Percentiles rank a stretch among this genome's conserved stretches.
Conservation (phyloP, 2,888 invertebrate species). For the Cryptocheilus praepositus region DNA sequence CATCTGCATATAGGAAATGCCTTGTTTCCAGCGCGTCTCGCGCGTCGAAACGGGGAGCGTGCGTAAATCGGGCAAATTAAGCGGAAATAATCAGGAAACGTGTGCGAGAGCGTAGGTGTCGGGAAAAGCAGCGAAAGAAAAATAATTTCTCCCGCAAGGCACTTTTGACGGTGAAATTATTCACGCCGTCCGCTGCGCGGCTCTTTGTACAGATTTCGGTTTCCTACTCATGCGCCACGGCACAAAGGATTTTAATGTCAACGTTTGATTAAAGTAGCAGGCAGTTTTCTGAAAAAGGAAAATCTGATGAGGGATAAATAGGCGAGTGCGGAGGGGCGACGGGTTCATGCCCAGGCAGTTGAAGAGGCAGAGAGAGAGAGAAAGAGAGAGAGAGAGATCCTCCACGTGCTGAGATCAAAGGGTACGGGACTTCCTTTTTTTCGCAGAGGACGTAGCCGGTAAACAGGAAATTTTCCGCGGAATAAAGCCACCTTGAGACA, state of each 20-base stretch:
- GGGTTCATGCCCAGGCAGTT: neutral
- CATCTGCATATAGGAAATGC: no score
- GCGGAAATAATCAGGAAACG: no score
- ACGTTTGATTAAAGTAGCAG: neutral
- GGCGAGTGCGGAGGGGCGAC: neutral
- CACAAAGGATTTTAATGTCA: conserved; percentile 1
- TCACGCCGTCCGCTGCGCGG: no score
- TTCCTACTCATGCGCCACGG: neutral
- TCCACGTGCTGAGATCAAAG: neutral
- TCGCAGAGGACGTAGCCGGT: conserved; percentile 7
- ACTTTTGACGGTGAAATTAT: no score
- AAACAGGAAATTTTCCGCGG: conserved; percentile 34
- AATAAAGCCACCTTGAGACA: conserved; percentile 35
- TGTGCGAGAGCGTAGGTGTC: no score
- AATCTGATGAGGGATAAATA: neutral
- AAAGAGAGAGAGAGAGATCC: neutral
- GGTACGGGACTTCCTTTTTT: neutral
- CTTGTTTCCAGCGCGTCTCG: no score
- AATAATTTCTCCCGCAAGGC: no score
- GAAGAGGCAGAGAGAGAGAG: neutral
- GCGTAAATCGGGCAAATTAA: neutral
- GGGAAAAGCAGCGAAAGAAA: no score
- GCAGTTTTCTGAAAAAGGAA: neutral
- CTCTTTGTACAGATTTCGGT: neutral
- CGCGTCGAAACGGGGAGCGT: no score